These are phyloP conservation scores for Bombus confusus DNA, from an alignment of 1,140 invertebrate genomes.

Conservation along the genomic window DNA sequence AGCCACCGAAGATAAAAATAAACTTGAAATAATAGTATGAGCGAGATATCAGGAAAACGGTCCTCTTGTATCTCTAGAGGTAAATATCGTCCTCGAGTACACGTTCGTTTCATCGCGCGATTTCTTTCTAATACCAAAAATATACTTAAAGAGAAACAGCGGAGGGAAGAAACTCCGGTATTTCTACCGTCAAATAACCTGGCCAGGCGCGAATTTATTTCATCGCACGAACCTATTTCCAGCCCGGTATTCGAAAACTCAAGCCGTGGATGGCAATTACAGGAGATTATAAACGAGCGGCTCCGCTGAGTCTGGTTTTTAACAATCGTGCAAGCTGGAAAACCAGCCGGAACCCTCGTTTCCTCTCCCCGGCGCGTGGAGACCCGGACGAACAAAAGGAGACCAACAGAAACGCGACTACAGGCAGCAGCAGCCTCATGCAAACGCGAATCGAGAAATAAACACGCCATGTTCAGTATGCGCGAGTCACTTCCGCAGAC, in stretches of 20 bases:
- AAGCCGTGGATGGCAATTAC: neutral
- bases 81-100: too few relatives aligned
- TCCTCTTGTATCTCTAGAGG: too few relatives aligned
- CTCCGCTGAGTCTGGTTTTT: neutral
- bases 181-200: neutral
- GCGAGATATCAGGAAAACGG: too few relatives aligned
- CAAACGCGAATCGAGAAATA: conserved; percentile 25
- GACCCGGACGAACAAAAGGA: neutral
- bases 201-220: neutral
- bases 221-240: neutral
- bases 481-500: conserved; percentile 14
- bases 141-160: neutral
- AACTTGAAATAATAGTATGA: too few relatives aligned
- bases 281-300: neutral
- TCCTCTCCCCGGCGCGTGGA: neutral
- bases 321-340: neutral
- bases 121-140: neutral
- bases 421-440: neutral
- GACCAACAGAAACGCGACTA: neutral
- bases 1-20: too few relatives aligned
- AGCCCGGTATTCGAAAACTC: neutral
- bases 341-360: conserved; percentile 3
- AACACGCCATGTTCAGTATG: neutral
- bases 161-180: neutral
- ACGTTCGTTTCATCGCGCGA: neutral